These are phyloP conservation scores for Caenorhabditis virilis DNA, from an alignment of 2,888 invertebrate genomes.

Conservation along the genomic window DNA sequence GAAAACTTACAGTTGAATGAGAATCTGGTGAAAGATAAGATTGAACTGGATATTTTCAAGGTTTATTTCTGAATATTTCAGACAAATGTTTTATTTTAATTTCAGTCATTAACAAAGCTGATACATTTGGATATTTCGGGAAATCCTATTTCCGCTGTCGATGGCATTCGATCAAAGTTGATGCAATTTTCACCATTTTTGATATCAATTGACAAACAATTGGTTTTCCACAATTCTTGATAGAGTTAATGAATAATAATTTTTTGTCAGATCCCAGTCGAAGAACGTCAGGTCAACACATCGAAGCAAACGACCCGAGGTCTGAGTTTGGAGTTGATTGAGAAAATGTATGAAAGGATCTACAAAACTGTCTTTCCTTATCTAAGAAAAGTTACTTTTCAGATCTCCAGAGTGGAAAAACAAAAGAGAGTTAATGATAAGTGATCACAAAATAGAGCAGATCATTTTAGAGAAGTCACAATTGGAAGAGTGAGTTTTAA, in stretches of 20 bases:
- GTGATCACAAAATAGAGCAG: conserved; percentile 35
- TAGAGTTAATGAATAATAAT: neutral
- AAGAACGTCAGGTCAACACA: conserved; percentile 28
- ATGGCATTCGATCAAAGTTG: conserved; percentile 44
- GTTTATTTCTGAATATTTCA: neutral
- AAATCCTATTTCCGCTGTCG: conserved; percentile 41
- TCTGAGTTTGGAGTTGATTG: conserved; percentile 28
- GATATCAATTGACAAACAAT: conserved; percentile 26
- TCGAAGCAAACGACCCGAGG: conserved; percentile 28
- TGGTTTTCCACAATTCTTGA: conserved; percentile 1
- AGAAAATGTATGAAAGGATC: conserved; percentile 13
- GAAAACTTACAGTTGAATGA: conserved; percentile 33
- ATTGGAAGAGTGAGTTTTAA: conserved; percentile 11
- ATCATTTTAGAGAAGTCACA: conserved; percentile 33
- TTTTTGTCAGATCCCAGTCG: conserved; percentile 24
- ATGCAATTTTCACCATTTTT: conserved; percentile 21
- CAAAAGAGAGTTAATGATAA: conserved; percentile 28
- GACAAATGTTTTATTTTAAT: neutral
- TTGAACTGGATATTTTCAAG: conserved; percentile 24
- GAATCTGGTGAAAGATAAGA: conserved; percentile 26
- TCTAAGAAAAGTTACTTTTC: conserved; percentile 1
- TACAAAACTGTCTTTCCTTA: neutral
- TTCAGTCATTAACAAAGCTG: conserved; percentile 52
- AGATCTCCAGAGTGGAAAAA: conserved; percentile 32
- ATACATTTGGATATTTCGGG: conserved; percentile 48